Evolutionary conservation across 2,797 vertebrate species (phyloP).

Genomic region (Morus bassanus): DNA sequence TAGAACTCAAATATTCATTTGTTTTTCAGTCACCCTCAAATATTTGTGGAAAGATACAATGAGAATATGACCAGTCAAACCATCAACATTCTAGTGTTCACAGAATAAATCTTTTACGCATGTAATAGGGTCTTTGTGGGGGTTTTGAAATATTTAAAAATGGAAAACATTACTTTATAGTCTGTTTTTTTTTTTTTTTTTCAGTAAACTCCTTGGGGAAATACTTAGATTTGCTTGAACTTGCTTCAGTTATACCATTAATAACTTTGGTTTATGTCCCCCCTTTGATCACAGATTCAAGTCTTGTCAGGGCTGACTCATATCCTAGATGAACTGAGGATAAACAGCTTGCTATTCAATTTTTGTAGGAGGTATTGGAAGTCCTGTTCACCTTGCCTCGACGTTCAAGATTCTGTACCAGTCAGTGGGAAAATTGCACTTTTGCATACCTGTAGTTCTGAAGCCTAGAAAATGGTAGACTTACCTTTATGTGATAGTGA

Average conservation of each 20-base stretch:
- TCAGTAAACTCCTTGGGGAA: background rate
- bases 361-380: background rate
- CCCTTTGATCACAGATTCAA: background rate
- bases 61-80: background rate
- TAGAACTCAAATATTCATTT: background rate
- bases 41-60: background rate
- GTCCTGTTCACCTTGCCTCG: background rate
- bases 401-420: background rate
- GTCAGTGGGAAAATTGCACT: background rate
- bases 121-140: fast-evolving
- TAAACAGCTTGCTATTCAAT: background rate
- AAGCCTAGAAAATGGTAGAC: background rate
- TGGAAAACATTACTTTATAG: background rate
- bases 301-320: background rate
- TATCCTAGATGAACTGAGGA: background rate
- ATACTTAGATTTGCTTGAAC: background rate
- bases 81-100: background rate
- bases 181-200: background rate
- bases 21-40: background rate
- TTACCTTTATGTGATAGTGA: background rate
- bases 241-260: background rate
- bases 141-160: background rate
- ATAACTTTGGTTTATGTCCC: background rate
- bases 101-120: background rate
- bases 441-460: background rate